These are phyloP conservation scores for Stenurella melanura DNA, from an alignment of 2,888 invertebrate species.

Conservation along the genomic window DNA sequence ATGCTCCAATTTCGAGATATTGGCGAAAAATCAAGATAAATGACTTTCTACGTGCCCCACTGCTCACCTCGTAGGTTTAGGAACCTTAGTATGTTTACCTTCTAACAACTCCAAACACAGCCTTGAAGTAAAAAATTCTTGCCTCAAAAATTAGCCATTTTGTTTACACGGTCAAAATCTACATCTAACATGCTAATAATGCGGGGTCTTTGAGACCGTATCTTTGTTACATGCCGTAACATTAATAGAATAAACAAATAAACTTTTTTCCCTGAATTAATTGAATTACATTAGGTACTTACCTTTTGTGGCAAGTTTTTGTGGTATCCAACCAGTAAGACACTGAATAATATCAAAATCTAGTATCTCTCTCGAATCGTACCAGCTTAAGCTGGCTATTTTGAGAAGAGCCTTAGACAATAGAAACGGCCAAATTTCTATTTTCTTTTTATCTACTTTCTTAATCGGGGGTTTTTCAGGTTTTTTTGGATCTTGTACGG, in stretches of 20 bases:
- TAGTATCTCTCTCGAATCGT: constrained; percentile 64
- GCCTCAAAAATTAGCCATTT: too few relatives aligned
- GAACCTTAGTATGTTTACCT: too few relatives aligned
- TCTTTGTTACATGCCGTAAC: background rate
- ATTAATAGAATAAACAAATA: background rate
- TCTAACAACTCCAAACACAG: too few relatives aligned
- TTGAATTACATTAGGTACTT: too few relatives aligned
- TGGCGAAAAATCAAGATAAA: too few relatives aligned
- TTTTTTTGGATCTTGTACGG: background rate
- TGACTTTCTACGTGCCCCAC: too few relatives aligned
- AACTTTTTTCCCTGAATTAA: background rate
- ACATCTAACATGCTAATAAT: too few relatives aligned
- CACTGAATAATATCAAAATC: constrained; percentile 73
- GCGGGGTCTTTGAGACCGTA: too few relatives aligned
- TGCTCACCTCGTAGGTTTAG: too few relatives aligned
- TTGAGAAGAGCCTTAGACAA: constrained; percentile 74
- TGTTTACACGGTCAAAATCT: too few relatives aligned
- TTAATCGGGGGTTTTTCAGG: constrained; percentile 4
- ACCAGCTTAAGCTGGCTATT: constrained; percentile 71
- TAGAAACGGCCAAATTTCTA: constrained; percentile 74
- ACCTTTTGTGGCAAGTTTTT: constrained; percentile 61
- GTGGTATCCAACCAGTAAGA: constrained; percentile 73
- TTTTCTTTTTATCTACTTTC: constrained; percentile 52
- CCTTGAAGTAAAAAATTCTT: too few relatives aligned
- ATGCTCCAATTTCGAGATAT: too few relatives aligned